Evolutionary conservation across 2,113 vertebrate genomes (phyloP), one percentile per base, ranked within the genome.

Genomic region (Dicrurus megarhynchus): DNA sequence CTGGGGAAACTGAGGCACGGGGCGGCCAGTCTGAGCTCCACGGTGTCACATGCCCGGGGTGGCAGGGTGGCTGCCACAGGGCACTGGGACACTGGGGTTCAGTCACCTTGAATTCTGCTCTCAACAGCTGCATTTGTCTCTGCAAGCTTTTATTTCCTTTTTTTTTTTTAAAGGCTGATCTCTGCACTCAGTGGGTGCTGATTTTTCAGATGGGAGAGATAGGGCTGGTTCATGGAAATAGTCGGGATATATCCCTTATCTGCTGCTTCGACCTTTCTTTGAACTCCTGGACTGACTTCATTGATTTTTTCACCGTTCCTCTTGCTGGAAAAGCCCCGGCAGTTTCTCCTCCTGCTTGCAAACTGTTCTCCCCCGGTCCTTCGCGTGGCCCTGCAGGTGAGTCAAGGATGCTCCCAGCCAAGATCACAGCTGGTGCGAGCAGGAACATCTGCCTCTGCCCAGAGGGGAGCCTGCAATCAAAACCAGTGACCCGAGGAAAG

Each of bases 71-170:
- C 35, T 12, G 32, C 41, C 3, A 6, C 1, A 0, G 78, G 41
- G 13, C 2, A 0, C 35, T 7, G 19, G 82, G 85, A 28, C 77
- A 37, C 8, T 67, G 67, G 39, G 5, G 63, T 85, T 93, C 55
- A 11, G 32, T 0, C 4, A 63, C 79, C 85, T 94, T 88, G 75
- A 95, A 88, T 88, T 88, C 85, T 85, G 92, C 2, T 0, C 59
- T 76, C 55, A 57, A 47, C 83, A 93, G 90, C 92, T 94, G 83
- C 50, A 49, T 74, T 97, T 95, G 52, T 22, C 42, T 46, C 86
- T 41, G 79, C 42, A 69, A 87, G 26, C 20, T 80, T 50, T 3
- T 53, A 27, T 73, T 60, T 33, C 26, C 12, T 3, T 33, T 39
- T 53, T 37, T n/a, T 11, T 21, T 50, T 6, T 18, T 14, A 53